Conservation (phyloP, 2,113 vertebrate species). For the Odontesthes bonariensis region DNA sequence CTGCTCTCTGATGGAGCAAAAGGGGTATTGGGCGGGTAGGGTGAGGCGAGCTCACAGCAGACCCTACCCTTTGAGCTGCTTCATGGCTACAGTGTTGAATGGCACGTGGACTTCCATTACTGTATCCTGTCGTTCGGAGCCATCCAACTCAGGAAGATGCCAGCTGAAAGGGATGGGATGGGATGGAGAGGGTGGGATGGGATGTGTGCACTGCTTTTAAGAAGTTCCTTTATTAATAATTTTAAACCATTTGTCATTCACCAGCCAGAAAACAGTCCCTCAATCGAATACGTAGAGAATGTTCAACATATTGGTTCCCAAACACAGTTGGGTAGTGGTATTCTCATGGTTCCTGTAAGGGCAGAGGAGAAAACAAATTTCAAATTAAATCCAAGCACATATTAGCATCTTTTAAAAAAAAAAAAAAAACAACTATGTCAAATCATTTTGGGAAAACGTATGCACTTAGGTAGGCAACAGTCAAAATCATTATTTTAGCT, state of each 20-base stretch:
- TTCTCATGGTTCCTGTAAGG: constrained; percentile 74
- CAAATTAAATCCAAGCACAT: not conserved
- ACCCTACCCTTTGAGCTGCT: constrained; percentile 89
- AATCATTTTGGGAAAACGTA: too few species aligned
- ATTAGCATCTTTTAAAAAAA: too few species aligned
- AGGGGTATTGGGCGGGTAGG: constrained; percentile 53
- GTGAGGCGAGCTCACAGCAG: constrained; percentile 87
- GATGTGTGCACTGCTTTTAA: constrained; percentile 9
- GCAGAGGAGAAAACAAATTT: constrained; percentile 10
- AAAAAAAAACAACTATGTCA: too few species aligned
- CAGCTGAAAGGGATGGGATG: constrained; percentile 62
- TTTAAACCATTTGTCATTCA: constrained; percentile 40
- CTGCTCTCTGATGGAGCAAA: constrained; percentile 38
- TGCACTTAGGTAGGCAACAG: not conserved
- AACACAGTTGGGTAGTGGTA: constrained; percentile 77
- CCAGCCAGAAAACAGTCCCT: constrained; percentile 29
- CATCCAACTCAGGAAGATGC: constrained; percentile 53
- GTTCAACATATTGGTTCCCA: constrained; percentile 69
- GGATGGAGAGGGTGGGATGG: constrained; percentile 37
- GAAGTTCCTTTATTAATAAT: constrained; percentile 10
- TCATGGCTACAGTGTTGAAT: constrained; percentile 81
- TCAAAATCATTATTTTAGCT: too few species aligned
- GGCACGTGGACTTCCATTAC: constrained; percentile 87
- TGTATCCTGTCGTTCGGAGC: constrained; percentile 84
- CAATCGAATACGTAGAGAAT: constrained; percentile 16